A percentile compares a stretch with the other conserved stretches of the same genome.
These are phyloP conservation scores for Calephelis virginiensis DNA, from an alignment of 1,140 invertebrate species.

Conservation along the genomic window DNA sequence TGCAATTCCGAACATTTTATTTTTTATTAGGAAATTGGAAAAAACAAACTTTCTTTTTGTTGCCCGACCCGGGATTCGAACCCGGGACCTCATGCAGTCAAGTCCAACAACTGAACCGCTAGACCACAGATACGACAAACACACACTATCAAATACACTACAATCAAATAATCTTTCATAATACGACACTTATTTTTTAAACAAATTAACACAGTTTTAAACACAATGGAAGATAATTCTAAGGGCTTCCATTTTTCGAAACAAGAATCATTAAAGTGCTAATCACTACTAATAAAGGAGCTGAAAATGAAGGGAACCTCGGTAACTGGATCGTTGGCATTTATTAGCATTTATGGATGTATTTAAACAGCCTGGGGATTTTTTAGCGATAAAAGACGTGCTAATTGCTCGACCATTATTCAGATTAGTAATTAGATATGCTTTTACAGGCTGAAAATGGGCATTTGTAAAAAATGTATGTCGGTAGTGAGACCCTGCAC, in stretches of 20 bases:
- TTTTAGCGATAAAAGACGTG: constrained; percentile 31
- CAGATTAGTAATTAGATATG: constrained; percentile 28
- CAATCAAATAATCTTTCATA: too few relatives aligned
- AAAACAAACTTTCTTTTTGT: too few relatives aligned
- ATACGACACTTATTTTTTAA: neutral
- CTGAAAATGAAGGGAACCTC: constrained; percentile 32
- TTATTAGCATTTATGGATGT: constrained; percentile 39
- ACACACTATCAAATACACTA: too few relatives aligned
- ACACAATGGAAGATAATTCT: constrained; percentile 27
- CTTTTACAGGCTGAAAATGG: neutral
- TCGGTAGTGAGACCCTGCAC: too few relatives aligned
- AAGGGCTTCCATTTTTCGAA: constrained; percentile 27
- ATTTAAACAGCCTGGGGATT: constrained; percentile 33
- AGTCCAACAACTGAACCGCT: too few relatives aligned
- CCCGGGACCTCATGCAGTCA: too few relatives aligned
- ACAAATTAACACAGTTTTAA: constrained; percentile 1
- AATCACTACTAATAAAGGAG: constrained; percentile 40
- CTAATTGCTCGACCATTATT: constrained; percentile 34
- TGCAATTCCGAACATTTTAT: too few relatives aligned
- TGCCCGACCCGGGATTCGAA: too few relatives aligned
- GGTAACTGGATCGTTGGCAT: constrained; percentile 36
- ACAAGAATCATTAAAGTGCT: constrained; percentile 33
- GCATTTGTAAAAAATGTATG: neutral
- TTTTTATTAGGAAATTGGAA: too few relatives aligned
- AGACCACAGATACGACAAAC: too few relatives aligned